Evolutionary conservation across 1,140 invertebrate genomes (phyloP).

Genomic region (Pollicipes pollicipes): DNA sequence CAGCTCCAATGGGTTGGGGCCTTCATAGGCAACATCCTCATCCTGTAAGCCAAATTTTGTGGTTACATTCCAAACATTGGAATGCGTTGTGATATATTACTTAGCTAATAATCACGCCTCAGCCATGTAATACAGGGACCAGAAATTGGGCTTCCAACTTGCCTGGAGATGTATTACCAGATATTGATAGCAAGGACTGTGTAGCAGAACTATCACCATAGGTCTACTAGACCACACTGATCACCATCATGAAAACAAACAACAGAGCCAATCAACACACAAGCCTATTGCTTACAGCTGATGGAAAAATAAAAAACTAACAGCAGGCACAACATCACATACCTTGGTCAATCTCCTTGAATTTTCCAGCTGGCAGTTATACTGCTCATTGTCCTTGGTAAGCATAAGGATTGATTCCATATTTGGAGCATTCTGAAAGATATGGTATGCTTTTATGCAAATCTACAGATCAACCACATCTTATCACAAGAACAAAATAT

Average conservation of each 20-base stretch:
- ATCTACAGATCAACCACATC: too few relatives aligned
- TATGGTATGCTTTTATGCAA: too few relatives aligned
- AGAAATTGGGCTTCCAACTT: background rate
- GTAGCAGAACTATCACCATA: too few relatives aligned
- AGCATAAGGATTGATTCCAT: slow-evolving; percentile 22
- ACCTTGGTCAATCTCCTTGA: slow-evolving; percentile 27
- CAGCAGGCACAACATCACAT: slow-evolving; percentile 5
- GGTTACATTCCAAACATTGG: background rate
- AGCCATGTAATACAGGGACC: background rate
- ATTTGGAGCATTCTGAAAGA: too few relatives aligned
- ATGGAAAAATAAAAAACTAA: slow-evolving; percentile 8
- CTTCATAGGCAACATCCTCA: slow-evolving; percentile 26
- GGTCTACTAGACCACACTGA: too few relatives aligned
- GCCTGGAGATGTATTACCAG: too few relatives aligned
- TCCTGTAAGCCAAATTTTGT: slow-evolving; percentile 22
- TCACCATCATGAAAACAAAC: too few relatives aligned
- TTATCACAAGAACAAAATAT: too few relatives aligned
- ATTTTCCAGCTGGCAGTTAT: slow-evolving; percentile 46
- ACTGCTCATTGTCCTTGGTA: slow-evolving; percentile 34
- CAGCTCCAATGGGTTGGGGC: slow-evolving; percentile 53
- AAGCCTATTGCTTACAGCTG: too few relatives aligned
- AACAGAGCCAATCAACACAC: too few relatives aligned
- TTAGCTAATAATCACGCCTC: background rate
- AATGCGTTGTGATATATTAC: background rate
- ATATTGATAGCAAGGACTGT: too few relatives aligned